Conservation (phyloP, 2,797 vertebrate genomes). For the Loris lydekkerianus region DNA sequence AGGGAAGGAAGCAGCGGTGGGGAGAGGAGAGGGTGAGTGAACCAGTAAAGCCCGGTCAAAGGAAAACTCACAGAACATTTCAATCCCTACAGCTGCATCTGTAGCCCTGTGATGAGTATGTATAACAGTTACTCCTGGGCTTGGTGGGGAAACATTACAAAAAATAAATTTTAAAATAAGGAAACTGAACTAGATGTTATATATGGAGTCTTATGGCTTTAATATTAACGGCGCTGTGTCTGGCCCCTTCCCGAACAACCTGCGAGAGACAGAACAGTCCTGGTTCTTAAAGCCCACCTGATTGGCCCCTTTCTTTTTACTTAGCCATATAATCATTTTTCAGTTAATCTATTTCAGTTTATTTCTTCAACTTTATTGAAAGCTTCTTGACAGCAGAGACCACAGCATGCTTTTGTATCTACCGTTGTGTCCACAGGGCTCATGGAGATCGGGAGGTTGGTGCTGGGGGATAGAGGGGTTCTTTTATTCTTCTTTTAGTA, state of each 20-base stretch:
- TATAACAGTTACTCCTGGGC: not conserved
- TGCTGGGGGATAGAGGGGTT: not conserved
- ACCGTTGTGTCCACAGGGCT: not conserved
- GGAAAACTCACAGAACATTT: not conserved
- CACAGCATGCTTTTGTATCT: not conserved
- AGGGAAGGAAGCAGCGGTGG: not conserved
- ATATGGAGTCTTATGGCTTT: not conserved
- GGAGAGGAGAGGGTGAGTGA: not conserved
- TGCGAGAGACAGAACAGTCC: not conserved
- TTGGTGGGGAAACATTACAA: not conserved
- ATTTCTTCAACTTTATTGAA: not conserved
- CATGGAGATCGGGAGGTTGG: not conserved
- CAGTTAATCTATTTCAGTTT: not conserved
- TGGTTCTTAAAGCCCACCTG: too few relatives aligned
- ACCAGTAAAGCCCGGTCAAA: not conserved
- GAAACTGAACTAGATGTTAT: not conserved
- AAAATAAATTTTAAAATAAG: not conserved
- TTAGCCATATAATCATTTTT: not conserved
- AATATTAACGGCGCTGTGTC: accelerated
- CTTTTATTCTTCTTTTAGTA: not conserved
- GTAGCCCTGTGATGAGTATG: not conserved
- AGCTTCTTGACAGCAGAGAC: not conserved
- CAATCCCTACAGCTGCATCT: not conserved
- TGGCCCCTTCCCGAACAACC: not conserved
- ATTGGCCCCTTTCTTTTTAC: not conserved